Percentiles rank a stretch among this genome's conserved stretches.
Evolutionary conservation across 2,113 vertebrate genomes (phyloP).

Genomic region (Pavo muticus): DNA sequence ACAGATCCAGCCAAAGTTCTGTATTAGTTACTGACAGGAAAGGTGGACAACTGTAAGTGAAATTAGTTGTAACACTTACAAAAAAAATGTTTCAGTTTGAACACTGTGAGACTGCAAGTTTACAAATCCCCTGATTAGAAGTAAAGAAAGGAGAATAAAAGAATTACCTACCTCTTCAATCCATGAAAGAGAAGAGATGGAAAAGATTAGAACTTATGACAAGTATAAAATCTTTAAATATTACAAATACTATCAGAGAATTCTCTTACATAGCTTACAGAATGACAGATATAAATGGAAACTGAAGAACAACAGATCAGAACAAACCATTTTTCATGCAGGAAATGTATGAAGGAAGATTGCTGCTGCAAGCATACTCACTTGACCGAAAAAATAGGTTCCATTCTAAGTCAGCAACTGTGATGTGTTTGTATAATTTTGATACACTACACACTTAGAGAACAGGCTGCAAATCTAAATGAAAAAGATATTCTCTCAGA

Average conservation of each 20-base stretch:
- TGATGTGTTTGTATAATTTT: slow-evolving; percentile 6
- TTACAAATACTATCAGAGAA: slow-evolving; percentile 7
- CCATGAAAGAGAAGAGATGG: slow-evolving; percentile 35
- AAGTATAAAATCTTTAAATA: slow-evolving; percentile 39
- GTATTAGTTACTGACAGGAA: neutral
- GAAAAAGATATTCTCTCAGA: slow-evolving; percentile 14
- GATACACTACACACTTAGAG: neutral
- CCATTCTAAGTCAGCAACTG: neutral
- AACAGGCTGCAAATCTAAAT: neutral
- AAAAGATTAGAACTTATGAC: slow-evolving; percentile 61
- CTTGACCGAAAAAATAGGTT: slow-evolving; percentile 35
- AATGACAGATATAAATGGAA: slow-evolving; percentile 38
- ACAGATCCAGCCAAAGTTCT: neutral
- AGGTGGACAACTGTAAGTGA: neutral
- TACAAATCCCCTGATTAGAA: slow-evolving; percentile 33
- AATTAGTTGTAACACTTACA: neutral
- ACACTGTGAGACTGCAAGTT: neutral
- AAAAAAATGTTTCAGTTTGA: neutral
- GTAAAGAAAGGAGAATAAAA: slow-evolving; percentile 41
- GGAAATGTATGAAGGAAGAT: slow-evolving; percentile 34
- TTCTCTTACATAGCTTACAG: slow-evolving; percentile 4
- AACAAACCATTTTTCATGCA: slow-evolving; percentile 50
- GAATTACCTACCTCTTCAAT: neutral
- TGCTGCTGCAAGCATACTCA: slow-evolving; percentile 2
- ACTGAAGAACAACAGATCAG: slow-evolving; percentile 38